phyloP scores from a whole-genome alignment of 1,140 invertebrate species.

The Pectinophora gossypiella region DNA sequence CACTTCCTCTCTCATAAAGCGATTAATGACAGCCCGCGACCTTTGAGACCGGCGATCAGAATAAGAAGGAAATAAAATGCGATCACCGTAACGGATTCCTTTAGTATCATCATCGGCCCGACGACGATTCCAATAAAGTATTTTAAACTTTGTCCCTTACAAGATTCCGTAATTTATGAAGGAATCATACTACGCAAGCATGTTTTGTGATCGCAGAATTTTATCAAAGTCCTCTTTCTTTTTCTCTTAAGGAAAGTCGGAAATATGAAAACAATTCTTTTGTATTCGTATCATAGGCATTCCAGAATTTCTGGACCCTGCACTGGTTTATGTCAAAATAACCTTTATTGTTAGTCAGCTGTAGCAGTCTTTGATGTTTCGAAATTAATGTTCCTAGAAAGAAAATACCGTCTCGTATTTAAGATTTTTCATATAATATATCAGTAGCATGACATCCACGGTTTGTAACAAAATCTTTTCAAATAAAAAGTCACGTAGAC shows the following conservation, averaged over 20 bases:
- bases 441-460: too few relatives aligned
- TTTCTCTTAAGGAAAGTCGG: background rate
- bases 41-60: conserved; percentile 43
- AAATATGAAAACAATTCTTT: too few relatives aligned
- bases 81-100: conserved; percentile 32
- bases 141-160: too few relatives aligned
- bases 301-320: too few relatives aligned
- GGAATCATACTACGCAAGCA: background rate
- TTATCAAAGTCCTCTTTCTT: background rate
- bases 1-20: conserved; percentile 55
- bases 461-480: too few relatives aligned
- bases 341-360: too few relatives aligned
- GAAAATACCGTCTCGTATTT: too few relatives aligned
- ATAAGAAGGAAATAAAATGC: conserved; percentile 49
- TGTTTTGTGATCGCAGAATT: background rate
- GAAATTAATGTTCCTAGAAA: too few relatives aligned
- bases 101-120: background rate
- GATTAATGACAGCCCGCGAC: conserved; percentile 48
- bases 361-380: too few relatives aligned
- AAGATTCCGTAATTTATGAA: background rate
- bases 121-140: background rate
- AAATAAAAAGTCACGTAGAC: background rate
- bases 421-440: too few relatives aligned
- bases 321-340: too few relatives aligned
- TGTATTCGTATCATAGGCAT: too few relatives aligned